These are phyloP conservation scores for Drosophila gaucha DNA, from an alignment of 2,888 invertebrate genomes.

Conservation along the genomic window DNA sequence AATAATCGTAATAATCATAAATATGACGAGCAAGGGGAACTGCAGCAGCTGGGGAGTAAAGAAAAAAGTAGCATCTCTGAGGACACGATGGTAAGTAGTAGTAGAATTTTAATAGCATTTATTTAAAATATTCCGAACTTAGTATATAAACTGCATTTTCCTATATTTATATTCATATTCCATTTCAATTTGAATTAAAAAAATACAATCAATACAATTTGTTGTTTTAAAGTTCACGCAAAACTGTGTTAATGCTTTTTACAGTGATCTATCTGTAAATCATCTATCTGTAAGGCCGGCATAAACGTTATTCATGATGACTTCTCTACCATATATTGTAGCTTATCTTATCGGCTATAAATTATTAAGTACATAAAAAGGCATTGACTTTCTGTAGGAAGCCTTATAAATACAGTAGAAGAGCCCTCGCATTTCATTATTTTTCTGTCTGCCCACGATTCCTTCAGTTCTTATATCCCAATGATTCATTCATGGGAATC, in stretches of 20 bases:
- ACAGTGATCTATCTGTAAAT: slow-evolving; percentile 1
- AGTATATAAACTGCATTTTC: too few species aligned
- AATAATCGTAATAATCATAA: slow-evolving; percentile 25
- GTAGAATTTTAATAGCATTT: neutral
- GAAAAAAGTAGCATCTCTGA: slow-evolving; percentile 13
- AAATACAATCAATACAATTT: neutral
- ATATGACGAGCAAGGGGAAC: slow-evolving; percentile 23
- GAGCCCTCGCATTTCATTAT: neutral
- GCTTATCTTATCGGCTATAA: slow-evolving; percentile 11
- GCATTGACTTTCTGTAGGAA: slow-evolving; percentile 1
- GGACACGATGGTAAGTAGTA: slow-evolving; percentile 48
- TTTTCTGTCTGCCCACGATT: neutral
- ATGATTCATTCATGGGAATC: slow-evolving; percentile 28
- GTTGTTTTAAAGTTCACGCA: neutral
- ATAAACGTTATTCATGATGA: slow-evolving; percentile 1
- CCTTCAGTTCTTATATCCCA: neutral
- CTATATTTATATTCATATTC: too few species aligned
- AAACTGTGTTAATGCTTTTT: slow-evolving; percentile 7
- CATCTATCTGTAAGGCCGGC: slow-evolving; percentile 2
- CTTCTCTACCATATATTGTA: neutral
- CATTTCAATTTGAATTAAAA: neutral
- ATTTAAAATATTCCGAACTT: too few species aligned
- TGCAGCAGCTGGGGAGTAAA: slow-evolving; percentile 23
- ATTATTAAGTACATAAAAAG: neutral
- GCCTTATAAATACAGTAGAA: neutral